Evolutionary conservation across 2,113 vertebrate genomes (phyloP).

Genomic region (Rhineura floridana): DNA sequence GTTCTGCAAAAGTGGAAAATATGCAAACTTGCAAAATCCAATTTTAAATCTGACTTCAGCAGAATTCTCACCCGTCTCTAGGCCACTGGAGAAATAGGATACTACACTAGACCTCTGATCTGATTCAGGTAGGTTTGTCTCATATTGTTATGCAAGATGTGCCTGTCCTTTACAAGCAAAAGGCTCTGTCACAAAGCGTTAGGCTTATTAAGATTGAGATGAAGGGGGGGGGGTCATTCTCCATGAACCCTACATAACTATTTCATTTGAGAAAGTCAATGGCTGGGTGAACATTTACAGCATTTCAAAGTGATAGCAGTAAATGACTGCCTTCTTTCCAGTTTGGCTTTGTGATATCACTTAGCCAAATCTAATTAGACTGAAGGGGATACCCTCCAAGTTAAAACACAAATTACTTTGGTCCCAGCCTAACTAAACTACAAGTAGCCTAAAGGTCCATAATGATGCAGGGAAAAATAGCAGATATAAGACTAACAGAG

Average conservation of each 20-base stretch:
- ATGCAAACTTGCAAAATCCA: no score
- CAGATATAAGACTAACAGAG: not conserved
- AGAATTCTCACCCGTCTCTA: no score
- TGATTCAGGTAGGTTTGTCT: not conserved
- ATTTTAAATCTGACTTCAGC: no score
- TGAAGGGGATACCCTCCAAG: not conserved
- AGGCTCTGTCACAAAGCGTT: not conserved
- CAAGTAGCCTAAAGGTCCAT: not conserved
- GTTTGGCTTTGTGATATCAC: not conserved
- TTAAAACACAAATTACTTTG: not conserved
- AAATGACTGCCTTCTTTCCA: not conserved
- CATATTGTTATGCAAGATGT: not conserved
- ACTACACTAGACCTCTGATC: not conserved
- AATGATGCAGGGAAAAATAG: not conserved
- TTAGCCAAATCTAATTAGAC: not conserved
- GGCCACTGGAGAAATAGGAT: no score
- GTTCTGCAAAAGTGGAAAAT: no score
- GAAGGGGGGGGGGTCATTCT: not conserved
- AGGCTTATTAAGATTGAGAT: not conserved
- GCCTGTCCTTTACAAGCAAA: not conserved
- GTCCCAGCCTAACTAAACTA: not conserved
- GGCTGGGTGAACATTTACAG: not conserved
- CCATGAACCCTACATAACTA: not conserved
- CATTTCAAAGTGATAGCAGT: not conserved
- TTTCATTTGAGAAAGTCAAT: not conserved